phyloP scores from a whole-genome alignment of 1,140 invertebrate species.

The Gryllus bimaculatus region DNA sequence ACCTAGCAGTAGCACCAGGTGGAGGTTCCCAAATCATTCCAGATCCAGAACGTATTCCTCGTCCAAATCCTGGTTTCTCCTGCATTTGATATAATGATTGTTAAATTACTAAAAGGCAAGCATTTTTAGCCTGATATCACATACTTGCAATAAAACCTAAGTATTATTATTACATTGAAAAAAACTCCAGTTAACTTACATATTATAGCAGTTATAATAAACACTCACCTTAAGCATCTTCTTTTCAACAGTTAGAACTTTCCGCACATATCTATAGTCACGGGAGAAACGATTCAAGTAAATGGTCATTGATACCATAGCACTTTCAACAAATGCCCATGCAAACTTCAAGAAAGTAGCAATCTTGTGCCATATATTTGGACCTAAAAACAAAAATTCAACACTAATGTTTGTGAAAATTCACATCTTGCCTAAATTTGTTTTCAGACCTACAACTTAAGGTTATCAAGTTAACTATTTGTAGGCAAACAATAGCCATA shows the following conservation, averaged over 20 bases:
- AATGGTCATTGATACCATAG: conserved; percentile 77
- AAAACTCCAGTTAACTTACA: neutral
- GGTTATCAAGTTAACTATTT: too few relatives aligned
- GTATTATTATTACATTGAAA: neutral
- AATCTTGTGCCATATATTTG: conserved; percentile 7
- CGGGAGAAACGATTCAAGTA: conserved; percentile 79
- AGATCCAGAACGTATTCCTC: conserved; percentile 52
- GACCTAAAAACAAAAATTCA: conserved; percentile 14
- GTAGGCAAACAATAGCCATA: too few relatives aligned
- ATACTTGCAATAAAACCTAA: too few relatives aligned
- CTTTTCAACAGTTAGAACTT: conserved; percentile 64
- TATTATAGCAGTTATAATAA: neutral
- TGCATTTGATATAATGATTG: conserved; percentile 32
- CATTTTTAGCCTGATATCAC: too few relatives aligned
- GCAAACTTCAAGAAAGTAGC: conserved; percentile 42
- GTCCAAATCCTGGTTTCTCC: conserved; percentile 57
- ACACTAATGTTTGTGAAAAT: too few relatives aligned
- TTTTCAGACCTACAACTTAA: too few relatives aligned
- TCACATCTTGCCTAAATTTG: too few relatives aligned
- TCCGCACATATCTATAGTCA: conserved; percentile 79
- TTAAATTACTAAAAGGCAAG: neutral
- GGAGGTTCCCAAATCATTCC: conserved; percentile 64
- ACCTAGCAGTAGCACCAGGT: conserved; percentile 31
- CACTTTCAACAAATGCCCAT: conserved; percentile 65
- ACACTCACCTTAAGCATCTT: conserved; percentile 65